These are phyloP conservation scores for Nothoprocta pentlandii DNA, from an alignment of 2,113 vertebrate species.

Conservation along the genomic window DNA sequence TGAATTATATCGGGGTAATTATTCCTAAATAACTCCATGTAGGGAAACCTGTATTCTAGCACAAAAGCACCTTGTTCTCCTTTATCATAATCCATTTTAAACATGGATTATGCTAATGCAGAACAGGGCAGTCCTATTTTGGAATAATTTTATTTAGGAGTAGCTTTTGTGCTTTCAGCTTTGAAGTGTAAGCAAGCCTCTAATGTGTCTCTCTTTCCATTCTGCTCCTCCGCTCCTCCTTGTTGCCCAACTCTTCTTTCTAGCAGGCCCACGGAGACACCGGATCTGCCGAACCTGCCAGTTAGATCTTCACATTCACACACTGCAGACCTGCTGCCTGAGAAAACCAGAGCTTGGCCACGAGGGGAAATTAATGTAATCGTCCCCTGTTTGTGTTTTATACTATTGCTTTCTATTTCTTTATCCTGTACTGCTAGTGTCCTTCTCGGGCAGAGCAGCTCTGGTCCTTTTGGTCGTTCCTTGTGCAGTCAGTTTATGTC, in stretches of 20 bases:
- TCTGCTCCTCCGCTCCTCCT: conserved; percentile 21
- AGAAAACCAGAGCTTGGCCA: too few relatives aligned
- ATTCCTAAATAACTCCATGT: not conserved
- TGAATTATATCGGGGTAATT: conserved; percentile 21
- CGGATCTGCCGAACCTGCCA: conserved; percentile 17
- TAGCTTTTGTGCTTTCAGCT: conserved; percentile 45
- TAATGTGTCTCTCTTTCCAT: conserved; percentile 42
- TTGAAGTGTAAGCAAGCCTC: conserved; percentile 67
- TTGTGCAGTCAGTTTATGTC: rapidly evolving
- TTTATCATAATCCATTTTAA: conserved; percentile 38
- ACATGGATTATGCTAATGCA: conserved; percentile 39
- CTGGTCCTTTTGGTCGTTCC: not conserved
- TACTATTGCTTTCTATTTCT: rapidly evolving
- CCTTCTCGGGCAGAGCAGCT: not conserved
- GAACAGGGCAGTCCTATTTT: conserved; percentile 34
- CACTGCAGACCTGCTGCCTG: not conserved
- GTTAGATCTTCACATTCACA: conserved; percentile 20
- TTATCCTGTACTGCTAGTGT: rapidly evolving
- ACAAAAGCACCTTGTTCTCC: conserved; percentile 47
- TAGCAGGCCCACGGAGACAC: conserved; percentile 44
- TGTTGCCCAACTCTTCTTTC: conserved; percentile 18
- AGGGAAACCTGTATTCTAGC: conserved; percentile 47
- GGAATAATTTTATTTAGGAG: conserved; percentile 35
- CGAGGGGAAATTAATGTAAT: too few relatives aligned
- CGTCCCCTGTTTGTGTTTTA: not conserved